Percentiles rank a stretch among this genome's conserved stretches.
Conservation (phyloP, 2,113 vertebrate genomes). For the Malurus elegans region DNA sequence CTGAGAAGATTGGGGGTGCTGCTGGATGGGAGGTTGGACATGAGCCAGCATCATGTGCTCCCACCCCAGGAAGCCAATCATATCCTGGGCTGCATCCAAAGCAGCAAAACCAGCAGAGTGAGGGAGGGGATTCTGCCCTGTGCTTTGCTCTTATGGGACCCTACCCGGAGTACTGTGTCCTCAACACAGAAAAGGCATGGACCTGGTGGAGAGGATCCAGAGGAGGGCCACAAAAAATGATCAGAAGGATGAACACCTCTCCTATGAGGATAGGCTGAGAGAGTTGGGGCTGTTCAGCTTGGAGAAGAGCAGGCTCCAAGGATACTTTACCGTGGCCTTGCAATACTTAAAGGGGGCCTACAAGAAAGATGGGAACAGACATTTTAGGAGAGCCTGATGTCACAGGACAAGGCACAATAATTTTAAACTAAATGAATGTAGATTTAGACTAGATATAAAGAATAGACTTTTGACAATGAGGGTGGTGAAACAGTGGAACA, state of each 20-base stretch:
- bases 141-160: background rate
- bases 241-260: background rate
- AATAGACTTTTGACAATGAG: background rate
- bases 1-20: background rate
- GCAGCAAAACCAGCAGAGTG: background rate
- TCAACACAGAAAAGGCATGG: background rate
- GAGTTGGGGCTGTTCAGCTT: background rate
- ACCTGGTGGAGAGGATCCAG: background rate
- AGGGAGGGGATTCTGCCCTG: background rate
- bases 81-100: background rate
- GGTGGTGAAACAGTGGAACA: background rate
- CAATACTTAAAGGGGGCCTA: background rate
- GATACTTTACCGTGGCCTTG: background rate
- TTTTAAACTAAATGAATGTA: background rate
- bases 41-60: background rate
- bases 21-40: background rate
- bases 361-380: background rate
- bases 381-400: background rate
- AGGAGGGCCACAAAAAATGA: background rate
- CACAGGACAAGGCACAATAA: background rate
- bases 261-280: background rate
- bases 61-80: background rate
- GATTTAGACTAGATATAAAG: background rate
- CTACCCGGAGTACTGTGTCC: background rate
- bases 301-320: background rate